phyloP scores from a whole-genome alignment of 2,113 vertebrate species.

The Corythaeola cristata region DNA sequence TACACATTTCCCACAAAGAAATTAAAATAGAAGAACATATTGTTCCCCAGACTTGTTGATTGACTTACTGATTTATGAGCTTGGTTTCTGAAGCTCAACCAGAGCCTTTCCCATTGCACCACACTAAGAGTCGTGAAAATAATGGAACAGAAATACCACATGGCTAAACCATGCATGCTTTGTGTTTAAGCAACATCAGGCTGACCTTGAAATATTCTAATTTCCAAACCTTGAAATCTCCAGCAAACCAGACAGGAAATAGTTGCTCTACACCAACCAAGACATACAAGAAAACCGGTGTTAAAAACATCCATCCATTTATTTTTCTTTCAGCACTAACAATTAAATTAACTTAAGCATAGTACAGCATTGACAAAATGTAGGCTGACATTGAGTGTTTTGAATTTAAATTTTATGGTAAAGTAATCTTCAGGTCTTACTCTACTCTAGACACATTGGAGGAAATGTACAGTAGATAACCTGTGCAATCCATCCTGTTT shows the following conservation, averaged over 20 bases:
- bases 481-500: not conserved
- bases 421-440: not conserved
- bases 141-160: constrained; percentile 54
- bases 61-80: constrained; percentile 67
- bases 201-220: constrained; percentile 38
- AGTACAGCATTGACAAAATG: not conserved
- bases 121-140: constrained; percentile 55
- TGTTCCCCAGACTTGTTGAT: constrained; percentile 61
- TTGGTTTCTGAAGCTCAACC: constrained; percentile 57
- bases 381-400: not conserved
- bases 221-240: constrained; percentile 26
- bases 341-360: not conserved
- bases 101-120: constrained; percentile 52
- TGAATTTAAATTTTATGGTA: not conserved
- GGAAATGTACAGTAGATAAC: not conserved
- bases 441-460: not conserved
- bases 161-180: not conserved
- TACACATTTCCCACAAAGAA: constrained; percentile 63
- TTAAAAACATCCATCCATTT: not conserved
- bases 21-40: constrained; percentile 69
- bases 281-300: not conserved
- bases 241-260: constrained; percentile 25
- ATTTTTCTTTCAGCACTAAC: not conserved
- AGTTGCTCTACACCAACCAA: not conserved
- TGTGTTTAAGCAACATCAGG: constrained; percentile 7